Evolutionary conservation across 2,888 invertebrate genomes (phyloP).

Genomic region (Perizoma affinitatum): DNA sequence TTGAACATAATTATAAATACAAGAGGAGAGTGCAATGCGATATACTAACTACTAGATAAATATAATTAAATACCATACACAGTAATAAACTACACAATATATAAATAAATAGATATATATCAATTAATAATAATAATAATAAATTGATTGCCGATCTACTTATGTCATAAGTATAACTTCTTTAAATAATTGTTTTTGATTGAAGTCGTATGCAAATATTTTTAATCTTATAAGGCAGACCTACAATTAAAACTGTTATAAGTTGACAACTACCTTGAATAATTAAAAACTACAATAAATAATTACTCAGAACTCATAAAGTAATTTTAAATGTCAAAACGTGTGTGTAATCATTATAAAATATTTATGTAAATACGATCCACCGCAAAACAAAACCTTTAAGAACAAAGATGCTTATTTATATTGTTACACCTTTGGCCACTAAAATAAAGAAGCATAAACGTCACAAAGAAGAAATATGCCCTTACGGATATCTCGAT

Average conservation of each 20-base stretch:
- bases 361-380: no score
- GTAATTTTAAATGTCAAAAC: conserved; percentile 29
- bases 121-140: background rate
- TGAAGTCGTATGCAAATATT: conserved; percentile 20
- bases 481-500: background rate
- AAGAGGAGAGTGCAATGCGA: no score
- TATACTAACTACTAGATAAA: no score
- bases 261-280: conserved; percentile 23
- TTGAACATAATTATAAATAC: no score
- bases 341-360: conserved; percentile 7
- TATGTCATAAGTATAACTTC: background rate
- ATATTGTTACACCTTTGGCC: background rate
- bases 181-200: conserved; percentile 18
- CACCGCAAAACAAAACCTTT: conserved; percentile 4
- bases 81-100: no score
- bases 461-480: conserved; percentile 1
- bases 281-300: conserved; percentile 22
- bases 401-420: background rate
- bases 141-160: background rate
- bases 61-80: no score
- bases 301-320: conserved; percentile 21
- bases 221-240: conserved; percentile 18
- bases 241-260: conserved; percentile 22
- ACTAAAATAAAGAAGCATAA: background rate
- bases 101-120: no score